A percentile compares a stretch with the other conserved stretches of the same genome.
phyloP scores from a whole-genome alignment of 2,888 invertebrate species.

The Drosophila rellima region DNA sequence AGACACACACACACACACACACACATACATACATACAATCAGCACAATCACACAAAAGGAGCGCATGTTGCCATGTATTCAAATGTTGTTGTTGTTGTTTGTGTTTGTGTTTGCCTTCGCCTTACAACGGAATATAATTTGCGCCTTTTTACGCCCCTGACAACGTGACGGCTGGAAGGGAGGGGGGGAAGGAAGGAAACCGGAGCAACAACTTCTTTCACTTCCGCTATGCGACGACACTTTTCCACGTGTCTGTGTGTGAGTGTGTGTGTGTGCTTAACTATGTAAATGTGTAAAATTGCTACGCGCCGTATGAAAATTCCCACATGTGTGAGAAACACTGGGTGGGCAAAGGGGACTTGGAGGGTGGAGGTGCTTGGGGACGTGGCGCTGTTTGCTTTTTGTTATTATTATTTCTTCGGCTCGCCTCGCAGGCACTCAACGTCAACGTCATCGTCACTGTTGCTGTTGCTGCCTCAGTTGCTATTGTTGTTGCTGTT shows the following conservation, averaged over 20 bases:
- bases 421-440: constrained; percentile 67
- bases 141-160: constrained; percentile 59
- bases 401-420: constrained; percentile 77
- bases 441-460: constrained; percentile 61
- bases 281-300: constrained; percentile 82
- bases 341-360: background rate
- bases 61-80: constrained; percentile 45
- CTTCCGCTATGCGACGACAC: constrained; percentile 76
- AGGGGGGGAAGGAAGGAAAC: background rate
- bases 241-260: constrained; percentile 43
- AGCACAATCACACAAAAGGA: constrained; percentile 30
- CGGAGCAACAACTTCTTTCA: constrained; percentile 73
- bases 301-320: constrained; percentile 77
- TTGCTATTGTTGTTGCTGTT: constrained; percentile 34
- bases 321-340: constrained; percentile 65
- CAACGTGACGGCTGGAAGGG: constrained; percentile 24
- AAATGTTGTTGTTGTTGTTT: constrained; percentile 14
- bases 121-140: constrained; percentile 79
- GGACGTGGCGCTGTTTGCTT: constrained; percentile 63
- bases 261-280: constrained; percentile 60
- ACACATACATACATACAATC: too few species aligned
- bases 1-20: constrained; percentile 2
- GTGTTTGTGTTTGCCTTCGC: constrained; percentile 56
- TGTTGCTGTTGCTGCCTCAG: constrained; percentile 32
- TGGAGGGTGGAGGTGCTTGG: constrained; percentile 15